Evolutionary conservation across 2,888 invertebrate genomes (phyloP), one percentile per base, ranked within the genome.

Genomic region (Dyspetes luteomarginatus): DNA sequence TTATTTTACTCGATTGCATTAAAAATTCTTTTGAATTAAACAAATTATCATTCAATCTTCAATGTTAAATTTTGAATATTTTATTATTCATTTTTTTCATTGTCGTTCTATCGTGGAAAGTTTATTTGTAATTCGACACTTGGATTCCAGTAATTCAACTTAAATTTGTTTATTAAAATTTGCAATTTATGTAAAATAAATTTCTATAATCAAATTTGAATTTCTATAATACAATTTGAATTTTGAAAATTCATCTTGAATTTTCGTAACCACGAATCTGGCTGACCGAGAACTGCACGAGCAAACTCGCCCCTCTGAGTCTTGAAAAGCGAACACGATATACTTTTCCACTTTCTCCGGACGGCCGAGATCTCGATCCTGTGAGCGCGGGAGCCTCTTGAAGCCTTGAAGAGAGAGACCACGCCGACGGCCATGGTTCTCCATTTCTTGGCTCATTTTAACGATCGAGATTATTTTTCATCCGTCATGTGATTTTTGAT

Each of bases 331-430:
- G 78, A 85, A 84, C 85, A 84, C 83, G 86, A 89, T 89, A 89
- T 85, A 87, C 87, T 88, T 89, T 88, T 88, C 87, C 85, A 89
- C 90, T 90, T 90, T 90, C 89, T 88, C 88, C 85, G 84, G n/a
- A 45, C 82, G 88, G 77, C 86, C 85, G 88, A 85, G 88, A 87
- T 88, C 85, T 84, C 84, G 83, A 78, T 75, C 36, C 15, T 9
- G 15, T 28, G 62, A 22, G 22, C 64, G 62, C 50, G 67, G 50
- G 71, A 45, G 43, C 67, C 72, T 43, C 30, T 48, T 64, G 85
- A 82, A 85, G 85, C 84, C 87, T 87, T 85, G 83, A 81, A 78
- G 81, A 82, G 81, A 75, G 78, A 84, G 60, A 81, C 28, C 30
- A 60, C 17, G 26, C 22, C 15, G 19, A 55, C 56, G 41, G 24